Conservation (phyloP, 2,888 invertebrate species). For the Acanthosepion pharaonis region DNA sequence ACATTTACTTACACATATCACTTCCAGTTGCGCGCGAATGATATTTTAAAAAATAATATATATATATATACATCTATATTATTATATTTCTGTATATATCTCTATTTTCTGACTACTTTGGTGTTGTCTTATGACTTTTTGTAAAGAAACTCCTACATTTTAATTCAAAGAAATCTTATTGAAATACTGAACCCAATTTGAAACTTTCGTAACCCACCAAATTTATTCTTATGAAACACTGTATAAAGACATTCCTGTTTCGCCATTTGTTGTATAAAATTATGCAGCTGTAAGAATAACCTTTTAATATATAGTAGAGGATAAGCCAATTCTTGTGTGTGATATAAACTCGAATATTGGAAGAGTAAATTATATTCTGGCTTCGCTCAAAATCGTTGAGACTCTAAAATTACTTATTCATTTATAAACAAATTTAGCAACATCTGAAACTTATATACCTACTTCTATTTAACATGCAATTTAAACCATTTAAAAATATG, state of each 20-base stretch:
- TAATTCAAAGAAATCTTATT: background rate
- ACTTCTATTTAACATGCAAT: background rate
- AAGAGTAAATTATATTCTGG: background rate
- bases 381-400: background rate
- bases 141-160: background rate
- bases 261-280: background rate
- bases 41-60: background rate
- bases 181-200: background rate
- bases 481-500: background rate
- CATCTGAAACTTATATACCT: background rate
- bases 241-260: background rate
- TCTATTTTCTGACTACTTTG: slow-evolving; percentile 12
- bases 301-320: background rate
- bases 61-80: slow-evolving; percentile 13
- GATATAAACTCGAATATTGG: background rate
- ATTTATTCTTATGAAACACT: background rate
- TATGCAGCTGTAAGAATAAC: background rate
- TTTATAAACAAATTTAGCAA: background rate
- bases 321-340: background rate
- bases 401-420: background rate
- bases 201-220: background rate
- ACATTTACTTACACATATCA: background rate
- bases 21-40: background rate
- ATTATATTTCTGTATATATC: background rate
- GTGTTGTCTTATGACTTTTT: background rate